Evolutionary conservation across 2,113 vertebrate genomes (phyloP).

Genomic region (Telmatochromis sp.): DNA sequence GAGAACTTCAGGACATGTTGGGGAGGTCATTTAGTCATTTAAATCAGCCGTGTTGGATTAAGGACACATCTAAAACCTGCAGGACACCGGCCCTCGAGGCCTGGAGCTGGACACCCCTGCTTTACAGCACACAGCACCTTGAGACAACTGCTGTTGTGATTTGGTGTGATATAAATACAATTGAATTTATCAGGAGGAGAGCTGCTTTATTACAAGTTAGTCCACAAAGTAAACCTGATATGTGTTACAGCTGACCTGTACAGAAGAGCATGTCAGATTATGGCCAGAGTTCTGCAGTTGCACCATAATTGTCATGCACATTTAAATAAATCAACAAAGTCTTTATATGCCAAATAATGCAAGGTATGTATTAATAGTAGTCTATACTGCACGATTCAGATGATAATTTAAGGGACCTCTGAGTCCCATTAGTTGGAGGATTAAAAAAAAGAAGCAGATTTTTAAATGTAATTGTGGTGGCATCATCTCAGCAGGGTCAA

Average conservation of each 20-base stretch:
- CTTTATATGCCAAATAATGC: background rate
- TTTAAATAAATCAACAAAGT: background rate
- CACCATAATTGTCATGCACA: background rate
- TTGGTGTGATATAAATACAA: accelerated
- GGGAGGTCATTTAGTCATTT: accelerated
- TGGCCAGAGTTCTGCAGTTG: background rate
- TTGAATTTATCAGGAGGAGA: background rate
- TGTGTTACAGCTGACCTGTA: background rate
- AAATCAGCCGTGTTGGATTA: background rate
- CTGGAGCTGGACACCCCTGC: background rate
- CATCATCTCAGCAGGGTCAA: background rate
- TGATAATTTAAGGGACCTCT: background rate
- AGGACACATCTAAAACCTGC: background rate
- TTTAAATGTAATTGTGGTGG: background rate
- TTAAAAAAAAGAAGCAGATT: background rate
- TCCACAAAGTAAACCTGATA: background rate
- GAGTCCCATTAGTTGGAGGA: background rate
- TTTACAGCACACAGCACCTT: background rate
- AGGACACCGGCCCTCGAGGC: background rate
- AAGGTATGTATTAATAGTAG: background rate
- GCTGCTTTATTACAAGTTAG: background rate
- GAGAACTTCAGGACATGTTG: background rate
- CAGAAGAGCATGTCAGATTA: background rate
- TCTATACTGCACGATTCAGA: background rate
- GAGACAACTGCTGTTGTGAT: background rate